Evolutionary conservation across 1,140 invertebrate genomes (phyloP), one percentile per base, ranked within the genome.

Genomic region (Atta texana): DNA sequence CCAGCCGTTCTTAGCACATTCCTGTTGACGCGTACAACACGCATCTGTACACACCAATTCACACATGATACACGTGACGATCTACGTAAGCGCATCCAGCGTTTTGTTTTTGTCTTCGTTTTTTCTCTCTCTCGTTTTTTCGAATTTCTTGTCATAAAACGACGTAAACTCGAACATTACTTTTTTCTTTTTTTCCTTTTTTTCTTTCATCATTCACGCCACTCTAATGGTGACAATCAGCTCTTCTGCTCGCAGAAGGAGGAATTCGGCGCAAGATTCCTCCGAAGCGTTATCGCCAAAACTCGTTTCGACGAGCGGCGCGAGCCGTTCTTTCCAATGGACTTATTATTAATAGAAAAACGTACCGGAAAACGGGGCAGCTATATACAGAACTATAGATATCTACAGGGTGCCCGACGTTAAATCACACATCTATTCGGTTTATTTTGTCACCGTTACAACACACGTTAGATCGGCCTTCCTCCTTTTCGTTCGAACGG

Each of bases 371-470:
- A 89, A 78, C 61, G 82, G 86, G 66, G 7, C 66, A 87, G 87
- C 39, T 59, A 31, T 86, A 57, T n/a, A 51, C 21, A 59, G 76
- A 59, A 72, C 51, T 85, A 31, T 87, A 55, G 66, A 44, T 81
- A 63, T 89, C 85, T 89, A 87, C 89, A 87, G 89, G 89, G 88
- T 90, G 89, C 76, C 74, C 72, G 44, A 55, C 53, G 24, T 84
- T 68, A 51, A 57, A 57, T 80, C 59, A 53, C 74, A 75, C 74
- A 59, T 64, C 57, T 51, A 21, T 14, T 69, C 28, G 2, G 21
- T 88, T 53, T n/a, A 28, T 28, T 81, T 44, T 34, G 3, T 31
- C 69, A 55, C 55, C 4, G n/a, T 63, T 39, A 81, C 63, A 64
- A 69, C 51, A 80, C 76, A 59, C 63, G 16, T 80, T 86, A 86